These are phyloP conservation scores for Torymus texanus DNA, from an alignment of 2,888 invertebrate genomes.

Conservation along the genomic window DNA sequence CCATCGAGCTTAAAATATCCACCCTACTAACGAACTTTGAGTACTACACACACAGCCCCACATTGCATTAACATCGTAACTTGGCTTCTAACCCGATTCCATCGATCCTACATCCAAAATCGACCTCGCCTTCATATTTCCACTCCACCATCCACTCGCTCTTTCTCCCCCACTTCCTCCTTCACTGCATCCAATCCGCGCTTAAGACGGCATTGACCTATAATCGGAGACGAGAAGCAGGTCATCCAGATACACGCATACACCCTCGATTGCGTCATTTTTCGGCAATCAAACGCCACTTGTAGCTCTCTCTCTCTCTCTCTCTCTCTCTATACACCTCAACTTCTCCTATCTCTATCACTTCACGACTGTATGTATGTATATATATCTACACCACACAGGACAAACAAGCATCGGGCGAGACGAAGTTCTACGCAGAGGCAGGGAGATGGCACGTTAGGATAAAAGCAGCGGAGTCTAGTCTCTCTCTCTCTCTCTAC, in stretches of 20 bases:
- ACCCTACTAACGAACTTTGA: no score
- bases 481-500: no score
- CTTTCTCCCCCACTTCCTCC: no score
- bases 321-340: no score
- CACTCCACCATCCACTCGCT: background rate
- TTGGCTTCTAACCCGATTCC: background rate
- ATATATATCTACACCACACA: no score
- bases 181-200: background rate
- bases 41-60: no score
- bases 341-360: no score
- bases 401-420: background rate
- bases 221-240: background rate
- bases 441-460: slow-evolving; percentile 24
- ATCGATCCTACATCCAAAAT: background rate
- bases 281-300: no score
- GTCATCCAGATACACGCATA: background rate
- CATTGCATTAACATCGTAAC: no score
- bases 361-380: no score
- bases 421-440: background rate
- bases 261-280: background rate
- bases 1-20: no score
- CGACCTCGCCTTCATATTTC: background rate
- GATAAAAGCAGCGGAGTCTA: slow-evolving; percentile 5
- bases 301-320: no score
- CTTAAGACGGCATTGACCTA: background rate